These are phyloP conservation scores for Antheraea assamensis DNA, from an alignment of 2,888 invertebrate species.

Conservation along the genomic window DNA sequence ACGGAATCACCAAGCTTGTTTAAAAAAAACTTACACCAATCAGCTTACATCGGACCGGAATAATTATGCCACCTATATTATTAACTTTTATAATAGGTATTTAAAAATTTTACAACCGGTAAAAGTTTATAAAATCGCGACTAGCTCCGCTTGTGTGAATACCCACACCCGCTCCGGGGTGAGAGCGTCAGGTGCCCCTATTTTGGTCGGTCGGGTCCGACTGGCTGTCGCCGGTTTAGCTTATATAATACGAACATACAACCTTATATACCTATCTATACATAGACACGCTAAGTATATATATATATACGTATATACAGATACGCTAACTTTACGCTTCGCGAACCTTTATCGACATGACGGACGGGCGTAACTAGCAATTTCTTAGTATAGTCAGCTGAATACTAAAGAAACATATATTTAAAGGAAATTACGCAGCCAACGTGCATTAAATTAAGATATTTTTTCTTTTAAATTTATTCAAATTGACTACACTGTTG, in stretches of 20 bases:
- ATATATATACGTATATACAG: constrained; percentile 26
- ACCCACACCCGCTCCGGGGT: constrained; percentile 40
- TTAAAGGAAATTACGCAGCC: background rate
- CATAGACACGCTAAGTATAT: constrained; percentile 27
- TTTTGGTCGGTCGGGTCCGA: constrained; percentile 74
- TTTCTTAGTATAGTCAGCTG: constrained; percentile 15
- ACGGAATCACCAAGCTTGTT: too few relatives aligned
- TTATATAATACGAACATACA: constrained; percentile 68
- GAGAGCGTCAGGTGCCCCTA: constrained; percentile 78
- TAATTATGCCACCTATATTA: background rate
- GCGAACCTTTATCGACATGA: constrained; percentile 34
- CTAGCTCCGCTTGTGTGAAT: constrained; percentile 4
- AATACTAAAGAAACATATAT: background rate
- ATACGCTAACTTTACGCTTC: constrained; percentile 32
- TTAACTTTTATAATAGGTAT: background rate
- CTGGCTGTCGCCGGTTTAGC: constrained; percentile 68
- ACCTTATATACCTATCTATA: constrained; percentile 46
- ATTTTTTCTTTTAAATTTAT: background rate
- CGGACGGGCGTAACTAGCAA: constrained; percentile 28
- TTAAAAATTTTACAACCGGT: background rate
- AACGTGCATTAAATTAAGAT: background rate
- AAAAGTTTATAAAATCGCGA: constrained; percentile 23
- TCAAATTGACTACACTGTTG: too few relatives aligned
- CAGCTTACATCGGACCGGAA: background rate
- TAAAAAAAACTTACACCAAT: background rate